Evolutionary conservation across 2,113 vertebrate genomes (phyloP).

Genomic region (Apodemus sylvaticus): DNA sequence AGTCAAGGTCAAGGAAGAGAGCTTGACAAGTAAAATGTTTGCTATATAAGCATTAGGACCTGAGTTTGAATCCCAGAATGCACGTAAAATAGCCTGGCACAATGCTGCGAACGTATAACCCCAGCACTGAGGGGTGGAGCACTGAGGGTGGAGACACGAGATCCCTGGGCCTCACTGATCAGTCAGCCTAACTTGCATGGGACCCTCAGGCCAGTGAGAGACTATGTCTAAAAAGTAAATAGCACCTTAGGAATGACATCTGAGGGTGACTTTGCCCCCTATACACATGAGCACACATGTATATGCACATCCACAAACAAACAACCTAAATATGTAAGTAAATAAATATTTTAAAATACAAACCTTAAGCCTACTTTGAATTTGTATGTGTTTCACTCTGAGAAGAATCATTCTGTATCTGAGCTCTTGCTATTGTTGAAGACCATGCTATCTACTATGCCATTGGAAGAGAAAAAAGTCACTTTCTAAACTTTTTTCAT

Average conservation of each 20-base stretch:
- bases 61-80: background rate
- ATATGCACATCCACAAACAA: background rate
- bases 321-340: background rate
- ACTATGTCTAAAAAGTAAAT: background rate
- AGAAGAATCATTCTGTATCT: background rate
- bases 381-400: background rate
- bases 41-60: background rate
- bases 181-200: background rate
- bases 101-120: background rate
- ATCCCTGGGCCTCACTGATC: background rate
- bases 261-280: background rate
- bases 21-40: background rate
- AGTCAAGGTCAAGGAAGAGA: background rate
- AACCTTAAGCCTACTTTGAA: background rate
- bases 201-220: background rate
- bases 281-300: background rate
- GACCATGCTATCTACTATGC: background rate
- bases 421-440: background rate
- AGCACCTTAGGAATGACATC: background rate
- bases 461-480: slow-evolving; percentile 15
- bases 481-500: slow-evolving; percentile 37
- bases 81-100: background rate
- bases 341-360: background rate
- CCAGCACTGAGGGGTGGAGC: background rate
- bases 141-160: too few relatives aligned